A percentile compares a stretch with the other conserved stretches of the same genome.
phyloP scores from a whole-genome alignment of 2,888 invertebrate species.

The Cosmopolites sordidus region DNA sequence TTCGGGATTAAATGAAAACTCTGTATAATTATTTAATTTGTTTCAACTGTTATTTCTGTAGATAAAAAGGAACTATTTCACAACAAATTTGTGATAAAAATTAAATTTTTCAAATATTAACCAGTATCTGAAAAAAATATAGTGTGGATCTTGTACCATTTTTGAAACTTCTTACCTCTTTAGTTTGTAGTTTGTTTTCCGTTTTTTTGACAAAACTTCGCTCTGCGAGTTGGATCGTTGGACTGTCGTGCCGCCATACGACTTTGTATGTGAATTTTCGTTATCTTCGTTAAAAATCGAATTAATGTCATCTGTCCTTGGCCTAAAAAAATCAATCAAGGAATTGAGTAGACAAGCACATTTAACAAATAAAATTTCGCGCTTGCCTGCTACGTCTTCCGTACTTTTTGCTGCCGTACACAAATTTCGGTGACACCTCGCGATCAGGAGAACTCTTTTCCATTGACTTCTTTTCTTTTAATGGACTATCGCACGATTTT shows the following conservation, averaged over 20 bases:
- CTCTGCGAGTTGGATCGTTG: constrained; percentile 56
- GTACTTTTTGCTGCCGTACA: constrained; percentile 72
- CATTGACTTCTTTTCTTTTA: constrained; percentile 28
- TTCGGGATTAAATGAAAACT: too few relatives aligned
- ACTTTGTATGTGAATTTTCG: constrained; percentile 39
- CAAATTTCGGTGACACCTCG: constrained; percentile 68
- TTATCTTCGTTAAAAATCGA: constrained; percentile 42
- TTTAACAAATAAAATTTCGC: too few relatives aligned
- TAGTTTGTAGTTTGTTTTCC: constrained; percentile 50
- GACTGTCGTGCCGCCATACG: constrained; percentile 42
- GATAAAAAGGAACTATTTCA: too few relatives aligned
- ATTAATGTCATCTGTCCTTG: constrained; percentile 49
- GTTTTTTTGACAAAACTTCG: constrained; percentile 52
- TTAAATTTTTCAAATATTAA: too few relatives aligned
- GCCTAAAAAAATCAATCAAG: constrained; percentile 44
- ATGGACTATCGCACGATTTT: constrained; percentile 11
- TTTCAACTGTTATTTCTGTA: too few relatives aligned
- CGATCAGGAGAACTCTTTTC: constrained; percentile 58
- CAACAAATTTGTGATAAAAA: too few relatives aligned
- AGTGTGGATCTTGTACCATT: too few relatives aligned
- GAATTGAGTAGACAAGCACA: too few relatives aligned
- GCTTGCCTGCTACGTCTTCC: constrained; percentile 53
- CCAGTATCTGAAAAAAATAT: too few relatives aligned
- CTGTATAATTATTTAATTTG: too few relatives aligned
- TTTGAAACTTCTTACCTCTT: constrained; percentile 45